Percentiles rank a stretch among this genome's conserved stretches.
Evolutionary conservation across 2,888 invertebrate genomes (phyloP).

Genomic region (Carpatolechia fugitivella): DNA sequence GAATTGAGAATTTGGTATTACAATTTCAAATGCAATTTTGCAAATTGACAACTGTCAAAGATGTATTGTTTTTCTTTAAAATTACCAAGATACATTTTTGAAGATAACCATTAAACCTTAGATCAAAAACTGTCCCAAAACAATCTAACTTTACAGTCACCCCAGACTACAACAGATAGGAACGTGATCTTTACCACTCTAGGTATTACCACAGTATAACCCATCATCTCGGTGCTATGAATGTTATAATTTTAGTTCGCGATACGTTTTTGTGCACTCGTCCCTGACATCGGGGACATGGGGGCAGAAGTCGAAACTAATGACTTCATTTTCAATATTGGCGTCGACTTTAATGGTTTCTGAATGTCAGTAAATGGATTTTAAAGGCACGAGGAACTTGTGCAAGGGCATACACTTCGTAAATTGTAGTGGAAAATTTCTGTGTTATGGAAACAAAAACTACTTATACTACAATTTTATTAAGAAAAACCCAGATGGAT

Average conservation of each 20-base stretch:
- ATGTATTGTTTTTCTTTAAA: no score
- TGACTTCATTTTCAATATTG: conserved; percentile 7
- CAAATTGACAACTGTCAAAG: no score
- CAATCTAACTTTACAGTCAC: conserved; percentile 19
- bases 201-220: conserved; percentile 24
- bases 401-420: neutral
- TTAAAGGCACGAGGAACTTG: neutral
- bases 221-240: conserved; percentile 29
- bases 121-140: neutral
- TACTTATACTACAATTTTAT: no score
- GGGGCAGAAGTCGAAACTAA: conserved; percentile 7
- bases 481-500: no score
- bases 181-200: conserved; percentile 32
- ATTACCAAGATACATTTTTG: no score
- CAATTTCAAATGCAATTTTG: no score
- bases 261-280: conserved; percentile 17
- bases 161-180: conserved; percentile 23
- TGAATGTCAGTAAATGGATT: neutral
- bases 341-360: conserved; percentile 3
- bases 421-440: no score
- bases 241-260: conserved; percentile 31
- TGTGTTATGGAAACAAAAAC: no score
- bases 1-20: no score
- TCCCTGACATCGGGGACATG: conserved; percentile 16
- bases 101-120: no score